Evolutionary conservation across 2,888 invertebrate genomes (phyloP).

Genomic region (Tiphia femorata): DNA sequence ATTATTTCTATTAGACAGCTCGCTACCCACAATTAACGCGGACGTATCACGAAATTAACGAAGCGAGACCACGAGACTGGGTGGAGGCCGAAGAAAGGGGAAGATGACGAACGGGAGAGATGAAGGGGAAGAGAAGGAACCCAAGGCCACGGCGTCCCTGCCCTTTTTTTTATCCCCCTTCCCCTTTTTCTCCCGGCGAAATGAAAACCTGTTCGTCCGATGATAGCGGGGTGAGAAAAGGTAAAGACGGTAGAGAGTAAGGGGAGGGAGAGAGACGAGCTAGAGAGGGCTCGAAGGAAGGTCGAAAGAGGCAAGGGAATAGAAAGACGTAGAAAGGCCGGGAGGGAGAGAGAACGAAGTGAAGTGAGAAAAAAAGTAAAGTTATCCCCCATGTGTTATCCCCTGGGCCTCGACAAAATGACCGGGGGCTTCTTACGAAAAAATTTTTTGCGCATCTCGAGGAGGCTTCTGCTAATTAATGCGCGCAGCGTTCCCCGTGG

Average conservation of each 20-base stretch:
- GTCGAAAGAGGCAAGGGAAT: slow-evolving; percentile 3
- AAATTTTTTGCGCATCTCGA: slow-evolving; percentile 35
- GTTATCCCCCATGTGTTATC: slow-evolving; percentile 38
- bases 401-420: slow-evolving; percentile 50
- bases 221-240: slow-evolving; percentile 32
- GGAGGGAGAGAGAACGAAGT: slow-evolving; percentile 2
- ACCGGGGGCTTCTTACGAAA: slow-evolving; percentile 45
- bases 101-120: neutral
- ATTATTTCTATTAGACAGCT: slow-evolving; percentile 67
- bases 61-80: slow-evolving; percentile 52
- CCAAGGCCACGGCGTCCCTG: slow-evolving; percentile 10
- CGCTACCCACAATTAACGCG: slow-evolving; percentile 66
- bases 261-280: slow-evolving; percentile 2
- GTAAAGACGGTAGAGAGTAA: slow-evolving; percentile 6
- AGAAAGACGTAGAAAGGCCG: neutral
- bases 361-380: slow-evolving; percentile 23
- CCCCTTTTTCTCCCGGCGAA: slow-evolving; percentile 11
- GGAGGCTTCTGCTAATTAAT: slow-evolving; percentile 62
- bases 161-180: slow-evolving; percentile 12
- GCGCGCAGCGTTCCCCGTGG: slow-evolving; percentile 38
- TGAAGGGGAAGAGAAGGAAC: neutral
- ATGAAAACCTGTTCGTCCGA: slow-evolving; percentile 55
- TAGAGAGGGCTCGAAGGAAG: slow-evolving; percentile 13
- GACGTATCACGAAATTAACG: slow-evolving; percentile 62
- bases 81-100: neutral